phyloP scores from a whole-genome alignment of 2,797 vertebrate genomes.

The Lagorchestes hirsutus region DNA sequence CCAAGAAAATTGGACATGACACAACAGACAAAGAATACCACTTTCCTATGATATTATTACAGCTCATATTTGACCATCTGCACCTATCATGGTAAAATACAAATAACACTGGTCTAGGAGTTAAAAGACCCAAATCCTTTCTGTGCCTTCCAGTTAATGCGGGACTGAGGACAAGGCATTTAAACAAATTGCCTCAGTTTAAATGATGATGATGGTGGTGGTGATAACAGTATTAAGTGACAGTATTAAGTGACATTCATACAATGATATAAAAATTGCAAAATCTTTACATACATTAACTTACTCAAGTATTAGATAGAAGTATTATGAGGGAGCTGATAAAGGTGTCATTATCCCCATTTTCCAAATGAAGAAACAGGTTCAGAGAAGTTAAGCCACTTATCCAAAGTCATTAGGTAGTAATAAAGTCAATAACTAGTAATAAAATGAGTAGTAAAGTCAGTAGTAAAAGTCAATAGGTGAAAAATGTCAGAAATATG shows the following conservation, averaged over 20 bases:
- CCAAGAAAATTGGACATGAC: not conserved
- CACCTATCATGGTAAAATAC: not conserved
- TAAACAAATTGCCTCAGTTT: not conserved
- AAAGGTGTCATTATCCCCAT: not conserved
- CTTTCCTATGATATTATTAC: not conserved
- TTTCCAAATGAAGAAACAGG: not conserved
- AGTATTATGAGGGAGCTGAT: not conserved
- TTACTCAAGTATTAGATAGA: not conserved
- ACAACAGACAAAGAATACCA: not conserved
- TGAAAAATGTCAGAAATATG: no score
- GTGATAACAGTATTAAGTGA: no score
- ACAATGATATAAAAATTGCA: not conserved
- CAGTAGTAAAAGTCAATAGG: no score
- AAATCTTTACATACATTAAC: not conserved
- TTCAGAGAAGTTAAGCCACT: not conserved
- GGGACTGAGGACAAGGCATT: not conserved
- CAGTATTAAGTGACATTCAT: not conserved
- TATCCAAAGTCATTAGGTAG: not conserved
- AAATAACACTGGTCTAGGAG: no score
- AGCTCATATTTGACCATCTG: not conserved
- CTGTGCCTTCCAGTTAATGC: not conserved
- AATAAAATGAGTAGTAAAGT: no score
- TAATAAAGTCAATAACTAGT: not conserved
- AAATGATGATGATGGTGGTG: not conserved
- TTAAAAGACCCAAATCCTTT: not conserved